Conservation (phyloP, 2,888 invertebrate genomes). For the Linhomoeus sp. region DNA sequence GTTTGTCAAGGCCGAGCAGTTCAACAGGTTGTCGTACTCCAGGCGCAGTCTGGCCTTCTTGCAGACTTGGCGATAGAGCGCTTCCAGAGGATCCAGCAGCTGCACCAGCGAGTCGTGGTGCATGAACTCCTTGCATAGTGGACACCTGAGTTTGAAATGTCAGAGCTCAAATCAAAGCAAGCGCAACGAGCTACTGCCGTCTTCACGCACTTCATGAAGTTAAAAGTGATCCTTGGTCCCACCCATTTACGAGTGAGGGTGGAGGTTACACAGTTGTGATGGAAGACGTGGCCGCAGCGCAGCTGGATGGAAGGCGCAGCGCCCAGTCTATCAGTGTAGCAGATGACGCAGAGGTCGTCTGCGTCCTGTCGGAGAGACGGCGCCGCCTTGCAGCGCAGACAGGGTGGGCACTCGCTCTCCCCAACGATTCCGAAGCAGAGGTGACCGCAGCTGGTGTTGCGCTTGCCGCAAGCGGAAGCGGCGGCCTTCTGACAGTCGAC, state of each 20-base stretch:
- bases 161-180: too few relatives aligned
- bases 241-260: conserved; percentile 71
- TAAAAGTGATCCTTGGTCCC: conserved; percentile 84
- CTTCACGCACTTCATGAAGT: conserved; percentile 79
- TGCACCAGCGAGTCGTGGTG: conserved; percentile 58
- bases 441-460: conserved; percentile 57
- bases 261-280: conserved; percentile 66
- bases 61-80: conserved; percentile 65
- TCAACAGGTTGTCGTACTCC: conserved; percentile 74
- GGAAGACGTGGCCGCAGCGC: conserved; percentile 83
- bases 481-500: conserved; percentile 75
- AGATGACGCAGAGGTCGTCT: conserved; percentile 98
- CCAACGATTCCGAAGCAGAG: conserved; percentile 75
- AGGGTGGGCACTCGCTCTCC: conserved; percentile 64
- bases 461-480: conserved; percentile 55
- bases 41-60: conserved; percentile 83
- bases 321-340: conserved; percentile 85
- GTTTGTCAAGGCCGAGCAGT: conserved; percentile 34
- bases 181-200: too few relatives aligned
- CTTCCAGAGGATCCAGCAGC: conserved; percentile 54
- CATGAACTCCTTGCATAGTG: conserved; percentile 39
- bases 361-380: conserved; percentile 57
- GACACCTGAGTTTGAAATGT: conserved; percentile 10
- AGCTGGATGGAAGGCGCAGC: conserved; percentile 74
- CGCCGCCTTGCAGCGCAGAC: conserved; percentile 45